phyloP scores from a whole-genome alignment of 2,888 invertebrate genomes.

The Apamea crenata region DNA sequence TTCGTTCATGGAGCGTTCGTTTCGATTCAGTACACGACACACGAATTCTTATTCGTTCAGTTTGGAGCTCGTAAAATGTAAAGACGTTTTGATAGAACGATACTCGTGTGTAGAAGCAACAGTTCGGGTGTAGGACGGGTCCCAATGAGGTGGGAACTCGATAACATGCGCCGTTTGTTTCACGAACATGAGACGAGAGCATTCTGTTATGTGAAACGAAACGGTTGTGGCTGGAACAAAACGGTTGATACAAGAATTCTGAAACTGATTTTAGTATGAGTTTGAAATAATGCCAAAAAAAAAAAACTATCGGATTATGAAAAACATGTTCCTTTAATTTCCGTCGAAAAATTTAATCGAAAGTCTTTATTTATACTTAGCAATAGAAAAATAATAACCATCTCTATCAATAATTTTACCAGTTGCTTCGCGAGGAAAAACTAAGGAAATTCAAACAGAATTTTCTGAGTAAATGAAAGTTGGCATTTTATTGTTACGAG shows the following conservation, averaged over 20 bases:
- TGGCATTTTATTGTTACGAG: conserved; percentile 1
- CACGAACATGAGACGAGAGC: conserved; percentile 49
- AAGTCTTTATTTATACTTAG: too few species aligned
- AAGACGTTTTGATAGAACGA: conserved; percentile 60
- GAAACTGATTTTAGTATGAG: background rate
- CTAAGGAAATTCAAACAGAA: background rate
- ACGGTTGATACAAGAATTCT: background rate
- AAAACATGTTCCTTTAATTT: background rate
- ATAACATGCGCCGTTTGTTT: conserved; percentile 66
- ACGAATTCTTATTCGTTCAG: conserved; percentile 55
- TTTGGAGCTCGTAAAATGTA: conserved; percentile 59
- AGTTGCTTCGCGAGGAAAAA: background rate
- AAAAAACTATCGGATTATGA: background rate
- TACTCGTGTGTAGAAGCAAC: conserved; percentile 58
- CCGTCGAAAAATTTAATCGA: background rate
- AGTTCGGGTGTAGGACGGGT: conserved; percentile 54
- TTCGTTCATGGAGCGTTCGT: conserved; percentile 61
- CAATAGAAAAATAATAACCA: background rate
- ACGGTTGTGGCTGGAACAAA: conserved; percentile 15
- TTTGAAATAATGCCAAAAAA: background rate
- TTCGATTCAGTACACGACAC: conserved; percentile 56
- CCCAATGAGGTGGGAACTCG: conserved; percentile 62
- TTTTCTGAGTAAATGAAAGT: background rate
- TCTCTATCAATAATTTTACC: background rate
- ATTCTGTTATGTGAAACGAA: conserved; percentile 35